Conservation (phyloP, 2,797 vertebrate genomes). For the Tangara arthus region DNA sequence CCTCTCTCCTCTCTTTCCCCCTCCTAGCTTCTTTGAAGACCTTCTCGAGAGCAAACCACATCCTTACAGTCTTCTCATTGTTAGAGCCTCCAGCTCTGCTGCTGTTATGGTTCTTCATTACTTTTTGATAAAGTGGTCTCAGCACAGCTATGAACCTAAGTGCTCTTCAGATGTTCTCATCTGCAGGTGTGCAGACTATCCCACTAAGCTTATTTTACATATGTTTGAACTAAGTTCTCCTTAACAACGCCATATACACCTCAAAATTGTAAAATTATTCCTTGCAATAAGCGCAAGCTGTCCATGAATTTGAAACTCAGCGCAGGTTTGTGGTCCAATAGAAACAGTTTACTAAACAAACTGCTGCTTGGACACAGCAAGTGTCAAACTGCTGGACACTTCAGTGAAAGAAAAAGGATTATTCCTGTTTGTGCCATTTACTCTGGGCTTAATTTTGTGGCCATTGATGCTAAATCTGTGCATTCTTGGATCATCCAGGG, state of each 20-base stretch:
- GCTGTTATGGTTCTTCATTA: neutral
- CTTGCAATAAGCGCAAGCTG: neutral
- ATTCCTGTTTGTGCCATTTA: neutral
- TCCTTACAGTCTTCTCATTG: constrained; percentile 36
- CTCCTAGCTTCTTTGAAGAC: constrained; percentile 31
- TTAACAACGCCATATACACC: neutral
- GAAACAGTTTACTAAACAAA: neutral
- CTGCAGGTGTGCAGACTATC: neutral
- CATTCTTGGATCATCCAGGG: neutral
- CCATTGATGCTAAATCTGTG: neutral
- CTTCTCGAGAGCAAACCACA: constrained; percentile 53
- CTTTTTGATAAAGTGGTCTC: constrained; percentile 18
- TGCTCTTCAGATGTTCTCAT: neutral
- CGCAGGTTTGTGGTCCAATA: neutral
- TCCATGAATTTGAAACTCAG: neutral
- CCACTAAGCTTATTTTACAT: neutral
- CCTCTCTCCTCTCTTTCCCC: constrained; percentile 21
- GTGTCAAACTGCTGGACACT: neutral
- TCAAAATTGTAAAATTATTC: neutral
- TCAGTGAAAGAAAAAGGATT: neutral
- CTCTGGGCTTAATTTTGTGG: neutral
- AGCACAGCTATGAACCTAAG: neutral
- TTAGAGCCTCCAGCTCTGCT: neutral
- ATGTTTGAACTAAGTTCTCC: neutral
- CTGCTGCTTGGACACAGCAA: neutral